Evolutionary conservation across 2,888 invertebrate species (phyloP), one percentile per base, ranked within the genome.

Genomic region (Cecidostiba fungosa): DNA sequence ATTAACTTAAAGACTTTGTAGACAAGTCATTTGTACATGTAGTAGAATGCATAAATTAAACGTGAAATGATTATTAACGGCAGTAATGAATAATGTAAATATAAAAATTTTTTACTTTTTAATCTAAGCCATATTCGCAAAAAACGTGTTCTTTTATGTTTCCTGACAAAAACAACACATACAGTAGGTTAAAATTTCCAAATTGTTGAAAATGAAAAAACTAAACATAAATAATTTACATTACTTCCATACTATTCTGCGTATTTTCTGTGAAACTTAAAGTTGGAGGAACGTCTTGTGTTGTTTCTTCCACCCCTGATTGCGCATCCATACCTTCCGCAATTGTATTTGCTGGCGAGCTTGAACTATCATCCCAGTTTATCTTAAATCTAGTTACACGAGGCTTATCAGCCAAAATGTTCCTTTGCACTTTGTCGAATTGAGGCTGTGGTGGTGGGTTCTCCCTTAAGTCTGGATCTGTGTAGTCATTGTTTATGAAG

Each of bases 401-500:
- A 0, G 99, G 99, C 94, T 98, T 93, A 72, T 93, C 93, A 1
- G 91, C 93, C 47, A 94, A 89, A 85, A 95, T 94, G 87, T 95
- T 94, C 84, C 95, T 92, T 82, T 94, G 94, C 86, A 99, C 98
- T 95, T 99, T 99, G 91, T 99, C 98, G 93, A 98, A 98, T 88
- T 97, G 96, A 1, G 99, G 99, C 87, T 97, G 96, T 6, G 97
- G 95, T 12, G 99, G 99, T 4, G 99, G 98, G 93, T 98, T 99
- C 93, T 99, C 99, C 77, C 97, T 95, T 89, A 99, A 94, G 91
- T 99, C 99, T 0, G 97, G 97, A 90, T 99, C 99, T 5, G 95
- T 96, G 92, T 99, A 99, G 92, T 99, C 99, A 92, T 99, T 99
- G 92, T 99, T 99, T 84, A 99, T 99, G 92, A 99, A 99, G 93